phyloP scores from a whole-genome alignment of 1,140 invertebrate species.

The Bombyx mori region ASM3026992v2 NC_085129.1:15054001-15054500 shows the following conservation, averaged over 20 bases:
- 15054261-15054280: too few species aligned
- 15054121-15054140: slow-evolving; percentile 54
- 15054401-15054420: too few species aligned
- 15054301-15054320: too few species aligned
- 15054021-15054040: slow-evolving; percentile 49
- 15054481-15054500: too few species aligned
- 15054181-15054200: slow-evolving; percentile 48
- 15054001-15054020: slow-evolving; percentile 43
- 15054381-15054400: too few species aligned
- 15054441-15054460: too few species aligned
- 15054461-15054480: too few species aligned
- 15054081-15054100: slow-evolving; percentile 75
- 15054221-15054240: neutral
- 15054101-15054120: slow-evolving; percentile 48
- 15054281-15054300: too few species aligned
- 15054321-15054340: too few species aligned
- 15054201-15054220: neutral
- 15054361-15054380: too few species aligned
- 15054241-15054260: neutral
- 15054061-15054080: slow-evolving; percentile 78
- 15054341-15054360: too few species aligned
- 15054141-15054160: slow-evolving; percentile 67
- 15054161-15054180: slow-evolving; percentile 73
- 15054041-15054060: slow-evolving; percentile 36
- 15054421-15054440: too few species aligned